Evolutionary conservation across 1,140 invertebrate species (phyloP).

Genomic region (Colletes latitarsis): DNA sequence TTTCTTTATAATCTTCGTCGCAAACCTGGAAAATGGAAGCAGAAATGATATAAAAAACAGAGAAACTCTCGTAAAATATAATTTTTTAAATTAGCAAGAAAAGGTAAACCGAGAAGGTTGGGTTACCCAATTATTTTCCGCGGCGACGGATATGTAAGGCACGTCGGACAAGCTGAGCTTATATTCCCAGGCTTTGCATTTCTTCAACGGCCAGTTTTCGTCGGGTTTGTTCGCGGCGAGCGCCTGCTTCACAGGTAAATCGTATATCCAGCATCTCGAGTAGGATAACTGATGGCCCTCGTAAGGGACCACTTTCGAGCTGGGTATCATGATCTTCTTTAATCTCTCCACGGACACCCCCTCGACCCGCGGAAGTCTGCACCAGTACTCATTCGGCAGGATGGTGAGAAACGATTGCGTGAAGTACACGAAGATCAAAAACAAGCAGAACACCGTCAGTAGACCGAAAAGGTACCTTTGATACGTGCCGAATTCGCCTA

Average conservation of each 20-base stretch:
- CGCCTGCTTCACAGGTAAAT: conserved; percentile 42
- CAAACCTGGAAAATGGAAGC: conserved; percentile 73
- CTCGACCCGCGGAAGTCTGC: conserved; percentile 37
- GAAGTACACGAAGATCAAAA: conserved; percentile 59
- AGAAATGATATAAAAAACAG: neutral
- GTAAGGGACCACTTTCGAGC: conserved; percentile 35
- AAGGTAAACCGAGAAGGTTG: neutral
- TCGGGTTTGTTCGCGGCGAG: neutral
- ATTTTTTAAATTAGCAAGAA: no score
- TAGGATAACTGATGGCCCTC: conserved; percentile 52
- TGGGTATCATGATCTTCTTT: conserved; percentile 49
- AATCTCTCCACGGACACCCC: conserved; percentile 29
- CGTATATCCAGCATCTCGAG: conserved; percentile 64
- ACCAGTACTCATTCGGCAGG: conserved; percentile 58
- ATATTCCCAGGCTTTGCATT: conserved; percentile 58
- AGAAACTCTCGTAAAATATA: no score
- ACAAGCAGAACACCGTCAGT: conserved; percentile 52
- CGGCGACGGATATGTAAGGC: conserved; percentile 54
- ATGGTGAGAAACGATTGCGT: conserved; percentile 55
- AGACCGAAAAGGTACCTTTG: conserved; percentile 54
- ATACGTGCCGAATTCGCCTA: conserved; percentile 60
- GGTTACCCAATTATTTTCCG: conserved; percentile 57
- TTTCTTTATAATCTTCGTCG: conserved; percentile 72
- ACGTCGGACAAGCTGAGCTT: conserved; percentile 39
- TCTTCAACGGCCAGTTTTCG: conserved; percentile 55